Evolutionary conservation across 2,888 invertebrate genomes (phyloP).

Genomic region (Ptychoptera albimana): DNA sequence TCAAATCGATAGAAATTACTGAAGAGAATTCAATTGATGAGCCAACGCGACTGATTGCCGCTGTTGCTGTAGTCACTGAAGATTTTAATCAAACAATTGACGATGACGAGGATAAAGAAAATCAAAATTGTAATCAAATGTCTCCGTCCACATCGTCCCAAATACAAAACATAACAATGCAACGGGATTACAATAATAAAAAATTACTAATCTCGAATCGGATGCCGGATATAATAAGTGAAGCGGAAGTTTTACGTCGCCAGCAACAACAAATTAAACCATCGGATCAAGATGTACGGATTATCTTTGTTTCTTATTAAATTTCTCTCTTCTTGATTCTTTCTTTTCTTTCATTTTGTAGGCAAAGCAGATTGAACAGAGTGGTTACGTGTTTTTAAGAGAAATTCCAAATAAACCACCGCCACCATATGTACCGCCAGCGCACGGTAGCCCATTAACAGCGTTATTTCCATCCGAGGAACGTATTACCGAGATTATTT

Average conservation of each 20-base stretch:
- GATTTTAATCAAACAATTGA: too few species aligned
- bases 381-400: slow-evolving; percentile 34
- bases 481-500: slow-evolving; percentile 22
- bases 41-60: too few species aligned
- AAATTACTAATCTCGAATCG: too few species aligned
- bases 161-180: too few species aligned
- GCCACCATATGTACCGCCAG: slow-evolving; percentile 55
- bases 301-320: neutral
- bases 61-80: too few species aligned
- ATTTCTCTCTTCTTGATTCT: neutral
- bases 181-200: too few species aligned
- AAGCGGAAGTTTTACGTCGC: slow-evolving; percentile 43
- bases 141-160: too few species aligned
- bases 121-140: slow-evolving; percentile 7
- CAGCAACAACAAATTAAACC: slow-evolving; percentile 20
- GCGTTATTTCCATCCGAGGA: slow-evolving; percentile 23
- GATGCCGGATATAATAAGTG: slow-evolving; percentile 30
- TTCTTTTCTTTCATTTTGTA: slow-evolving; percentile 18
- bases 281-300: neutral
- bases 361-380: slow-evolving; percentile 41
- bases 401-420: slow-evolving; percentile 63
- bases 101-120: slow-evolving; percentile 4
- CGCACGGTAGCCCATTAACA: slow-evolving; percentile 26
- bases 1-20: slow-evolving; percentile 3
- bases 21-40: neutral